These are phyloP conservation scores for Clupea harengus DNA, from an alignment of 2,113 vertebrate genomes.

Conservation along the genomic window DNA sequence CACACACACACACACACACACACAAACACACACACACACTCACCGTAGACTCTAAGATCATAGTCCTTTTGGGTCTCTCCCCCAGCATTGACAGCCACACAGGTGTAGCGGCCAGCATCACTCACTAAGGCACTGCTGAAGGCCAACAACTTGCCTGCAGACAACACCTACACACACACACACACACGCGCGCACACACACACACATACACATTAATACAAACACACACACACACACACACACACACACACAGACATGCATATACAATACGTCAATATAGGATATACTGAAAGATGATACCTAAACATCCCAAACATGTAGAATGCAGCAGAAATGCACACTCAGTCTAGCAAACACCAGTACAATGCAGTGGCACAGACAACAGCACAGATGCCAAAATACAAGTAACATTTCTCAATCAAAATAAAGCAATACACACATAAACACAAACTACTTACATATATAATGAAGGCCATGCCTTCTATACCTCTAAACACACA, in stretches of 20 bases:
- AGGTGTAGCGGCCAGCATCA: slow-evolving; percentile 85
- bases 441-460: neutral
- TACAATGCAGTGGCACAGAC: too few relatives aligned
- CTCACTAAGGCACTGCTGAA: slow-evolving; percentile 83
- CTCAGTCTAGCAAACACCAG: neutral
- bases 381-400: too few relatives aligned
- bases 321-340: neutral
- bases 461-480: neutral
- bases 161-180: slow-evolving; percentile 74
- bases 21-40: slow-evolving; percentile 52
- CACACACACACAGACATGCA: neutral
- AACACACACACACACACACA: slow-evolving; percentile 15
- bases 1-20: slow-evolving; percentile 15
- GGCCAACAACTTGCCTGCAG: slow-evolving; percentile 80
- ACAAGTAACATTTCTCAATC: too few relatives aligned
- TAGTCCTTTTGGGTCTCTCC: slow-evolving; percentile 86
- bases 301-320: too few relatives aligned
- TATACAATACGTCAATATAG: neutral
- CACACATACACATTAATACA: neutral
- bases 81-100: slow-evolving; percentile 91
- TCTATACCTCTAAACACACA: neutral
- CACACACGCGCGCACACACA: slow-evolving; percentile 26
- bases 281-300: too few relatives aligned
- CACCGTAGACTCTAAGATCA: slow-evolving; percentile 85
- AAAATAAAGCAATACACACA: slow-evolving; percentile 55